A percentile compares a stretch with the other conserved stretches of the same genome.
These are phyloP conservation scores for Drosophila micromelanica DNA, from an alignment of 1,140 invertebrate genomes.

Conservation along the genomic window DNA sequence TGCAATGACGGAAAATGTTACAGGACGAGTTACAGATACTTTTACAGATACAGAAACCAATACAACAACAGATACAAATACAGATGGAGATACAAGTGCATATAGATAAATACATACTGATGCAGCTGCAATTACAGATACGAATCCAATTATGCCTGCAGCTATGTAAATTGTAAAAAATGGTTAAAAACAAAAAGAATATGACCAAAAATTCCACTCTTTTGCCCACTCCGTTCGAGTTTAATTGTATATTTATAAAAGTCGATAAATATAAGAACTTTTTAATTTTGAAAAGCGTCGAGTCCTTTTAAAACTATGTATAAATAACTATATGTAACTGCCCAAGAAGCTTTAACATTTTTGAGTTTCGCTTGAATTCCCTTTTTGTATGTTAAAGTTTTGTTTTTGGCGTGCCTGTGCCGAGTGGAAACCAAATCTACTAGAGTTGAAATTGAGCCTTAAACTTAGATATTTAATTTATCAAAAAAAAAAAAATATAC, in stretches of 20 bases:
- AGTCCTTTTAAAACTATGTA: neutral
- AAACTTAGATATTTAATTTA: constrained; percentile 27
- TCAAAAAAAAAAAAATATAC: constrained; percentile 8
- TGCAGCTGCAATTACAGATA: neutral
- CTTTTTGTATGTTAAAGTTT: constrained; percentile 36
- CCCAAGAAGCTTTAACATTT: constrained; percentile 22
- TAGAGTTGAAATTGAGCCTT: constrained; percentile 65
- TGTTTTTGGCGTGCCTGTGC: constrained; percentile 80
- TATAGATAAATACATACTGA: too few species aligned
- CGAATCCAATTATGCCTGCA: constrained; percentile 27
- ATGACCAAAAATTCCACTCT: constrained; percentile 37
- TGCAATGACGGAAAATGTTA: neutral
- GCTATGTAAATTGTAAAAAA: constrained; percentile 61
- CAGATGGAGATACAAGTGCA: neutral
- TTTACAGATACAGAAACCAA: neutral
- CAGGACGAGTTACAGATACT: neutral
- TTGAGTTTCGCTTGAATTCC: constrained; percentile 35
- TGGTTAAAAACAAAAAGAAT: constrained; percentile 36
- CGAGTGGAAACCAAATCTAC: constrained; percentile 90
- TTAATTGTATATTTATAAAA: constrained; percentile 49
- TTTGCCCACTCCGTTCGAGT: constrained; percentile 48
- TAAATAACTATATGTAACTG: constrained; percentile 2
- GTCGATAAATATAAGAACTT: constrained; percentile 8
- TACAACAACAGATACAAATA: neutral
- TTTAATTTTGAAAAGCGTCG: constrained; percentile 3